Base-by-base conservation (phyloP, 2,113 vertebrate genomes). In the Opisthocomus hoazin region DNA sequence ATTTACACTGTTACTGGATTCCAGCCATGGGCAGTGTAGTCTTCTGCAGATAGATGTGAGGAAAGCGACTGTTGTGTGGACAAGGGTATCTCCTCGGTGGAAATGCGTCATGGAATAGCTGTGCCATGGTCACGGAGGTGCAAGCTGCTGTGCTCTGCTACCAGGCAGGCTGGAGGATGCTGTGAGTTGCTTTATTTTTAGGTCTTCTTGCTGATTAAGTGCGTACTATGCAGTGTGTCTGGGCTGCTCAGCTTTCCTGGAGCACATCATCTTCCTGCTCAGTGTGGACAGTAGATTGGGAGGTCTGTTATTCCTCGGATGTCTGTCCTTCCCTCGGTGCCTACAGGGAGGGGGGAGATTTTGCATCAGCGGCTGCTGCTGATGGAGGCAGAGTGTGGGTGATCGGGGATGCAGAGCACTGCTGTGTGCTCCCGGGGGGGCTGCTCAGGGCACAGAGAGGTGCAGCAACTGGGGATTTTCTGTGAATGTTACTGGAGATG, bases 151-250 rank as follows among this genome's bases (percentile, higher is more conserved):
- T 20, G 70, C 78, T 70, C 3, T 36, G 81, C 30, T 69, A 93
- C 82, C 11, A 19, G 36, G 34, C 41, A 69, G 45, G 51, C 37
- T 45, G 78, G 16, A 50, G 50, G n/a, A 46, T 61, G 70, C n/a
- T 69, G 48, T 11, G 41, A 92, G n/a, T 45, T 88, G 50, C 50
- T 94, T 96, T 93, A 94, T 93, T 97, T 97, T 86, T 86, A 90
- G 37, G 53, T 93, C 21, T 73, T 32, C 12, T 4, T 53, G 82
- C 61, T 83, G 57, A 75, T 73, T 9, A 58, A 82, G 46, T 58
- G 48, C 24, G 53, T 79, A n/a, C 4, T 21, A 27, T 26, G 41
- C 66, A n/a, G n/a, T 3, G 21, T 36, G 50, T 45, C 70, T 27
- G 27, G 36, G 48, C 73, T 71, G 73, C 61, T 94, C 60, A 68